A percentile compares a stretch with the other conserved stretches of the same genome.
Conservation (phyloP, 2,888 invertebrate species). For the Bruchidius siliquastri region DNA sequence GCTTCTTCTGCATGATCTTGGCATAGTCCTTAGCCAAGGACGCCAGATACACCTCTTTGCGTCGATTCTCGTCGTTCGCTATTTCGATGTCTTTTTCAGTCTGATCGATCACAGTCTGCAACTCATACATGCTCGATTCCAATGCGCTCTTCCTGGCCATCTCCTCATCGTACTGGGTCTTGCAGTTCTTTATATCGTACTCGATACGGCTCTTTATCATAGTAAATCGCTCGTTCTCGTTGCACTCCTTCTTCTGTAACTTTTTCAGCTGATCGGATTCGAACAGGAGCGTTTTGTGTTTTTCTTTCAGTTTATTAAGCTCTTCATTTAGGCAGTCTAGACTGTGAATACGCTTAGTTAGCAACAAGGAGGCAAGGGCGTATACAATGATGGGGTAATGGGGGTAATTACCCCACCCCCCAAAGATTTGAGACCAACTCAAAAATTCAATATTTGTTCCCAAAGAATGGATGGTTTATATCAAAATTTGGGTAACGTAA, state of each 20-base stretch:
- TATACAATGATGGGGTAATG: too few species aligned
- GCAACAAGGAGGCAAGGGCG: too few species aligned
- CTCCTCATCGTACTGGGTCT: conserved; percentile 51
- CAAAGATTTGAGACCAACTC: too few species aligned
- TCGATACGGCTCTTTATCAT: conserved; percentile 56
- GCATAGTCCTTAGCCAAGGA: conserved; percentile 46
- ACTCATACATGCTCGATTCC: conserved; percentile 54
- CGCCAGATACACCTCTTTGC: conserved; percentile 18
- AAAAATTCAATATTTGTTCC: too few species aligned
- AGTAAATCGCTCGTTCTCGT: conserved; percentile 60
- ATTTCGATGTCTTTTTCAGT: conserved; percentile 56
- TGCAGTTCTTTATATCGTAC: conserved; percentile 52
- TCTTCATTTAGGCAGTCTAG: conserved; percentile 59
- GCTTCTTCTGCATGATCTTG: conserved; percentile 52
- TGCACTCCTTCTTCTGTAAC: conserved; percentile 60
- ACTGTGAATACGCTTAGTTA: neutral
- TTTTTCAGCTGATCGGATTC: conserved; percentile 67
- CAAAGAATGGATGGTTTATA: too few species aligned
- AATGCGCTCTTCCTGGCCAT: conserved; percentile 50
- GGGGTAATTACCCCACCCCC: too few species aligned
- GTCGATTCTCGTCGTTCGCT: conserved; percentile 40
- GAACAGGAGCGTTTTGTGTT: conserved; percentile 34
- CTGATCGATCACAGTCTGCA: conserved; percentile 50
- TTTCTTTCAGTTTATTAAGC: conserved; percentile 45
- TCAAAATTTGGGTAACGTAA: too few species aligned